Base-by-base conservation (phyloP, 2,888 invertebrate species). In the Dugesia japonica region DNA sequence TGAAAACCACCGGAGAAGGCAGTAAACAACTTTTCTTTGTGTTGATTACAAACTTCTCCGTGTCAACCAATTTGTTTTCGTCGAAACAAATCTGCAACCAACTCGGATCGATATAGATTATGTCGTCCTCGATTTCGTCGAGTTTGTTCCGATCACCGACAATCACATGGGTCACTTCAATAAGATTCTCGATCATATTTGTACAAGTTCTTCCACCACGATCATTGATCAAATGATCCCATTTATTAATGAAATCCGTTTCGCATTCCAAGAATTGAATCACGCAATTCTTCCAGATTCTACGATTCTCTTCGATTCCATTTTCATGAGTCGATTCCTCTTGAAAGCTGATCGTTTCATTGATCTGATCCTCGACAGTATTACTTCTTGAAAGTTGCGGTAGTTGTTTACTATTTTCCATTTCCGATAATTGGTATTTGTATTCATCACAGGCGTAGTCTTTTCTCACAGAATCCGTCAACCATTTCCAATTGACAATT, bases 401-500 rank as follows among this genome's bases (percentile, higher is more conserved):
- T 7, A 56, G 7, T 4, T 7, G 4, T 1, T 1, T 1, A 20
- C 1, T 23, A 23, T 26, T 1, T 1, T 72, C 75, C n/a, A 4
- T 26, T 1, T 23, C 75, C 1, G 20, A 15, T 15, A 75, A 26
- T 26, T 4, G 56, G 23, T 56, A 75, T 42, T 75, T 75, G 15
- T 23, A 4, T 71, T 77, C 78, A 28, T 78, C 73, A 20, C 74
- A 28, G 15, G 74, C 31, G 42, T 78, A 79, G n/a, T 75, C 73
- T 42, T 76, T 73, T 20, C 71, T 56, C 0, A 89, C 86, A n/a
- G 91, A 91, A 31, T 91, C 90, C 76, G 87, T 87, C 42, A 93
- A 86, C 94, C 94, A 94, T 0, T 89, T 85, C 0, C 89, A 87
- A 17, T 87, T 86, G 0, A 94, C 89, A 81, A 92, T 91, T 42